These are phyloP conservation scores for Agriopis aurantiaria DNA, from an alignment of 2,888 invertebrate species.

Conservation along the genomic window DNA sequence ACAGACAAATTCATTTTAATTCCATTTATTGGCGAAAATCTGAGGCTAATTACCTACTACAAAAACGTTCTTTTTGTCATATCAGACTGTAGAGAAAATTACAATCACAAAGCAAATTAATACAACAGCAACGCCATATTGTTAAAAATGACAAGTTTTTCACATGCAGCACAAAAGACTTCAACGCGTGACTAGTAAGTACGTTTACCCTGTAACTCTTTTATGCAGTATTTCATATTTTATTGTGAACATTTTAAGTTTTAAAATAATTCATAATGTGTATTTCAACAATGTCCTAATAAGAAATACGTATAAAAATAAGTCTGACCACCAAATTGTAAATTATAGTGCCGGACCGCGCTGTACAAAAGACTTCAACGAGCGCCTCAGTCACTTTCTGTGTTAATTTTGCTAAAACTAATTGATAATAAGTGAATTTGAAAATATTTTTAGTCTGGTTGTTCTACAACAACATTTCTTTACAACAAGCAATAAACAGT, in stretches of 20 bases:
- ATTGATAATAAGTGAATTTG: no score
- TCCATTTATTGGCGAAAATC: conserved; percentile 3
- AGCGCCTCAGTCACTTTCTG: conserved; percentile 4
- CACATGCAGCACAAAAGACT: conserved; percentile 27
- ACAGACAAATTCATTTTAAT: conserved; percentile 9
- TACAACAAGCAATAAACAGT: no score
- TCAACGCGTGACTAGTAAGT: conserved; percentile 35
- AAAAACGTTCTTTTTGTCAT: conserved; percentile 18
- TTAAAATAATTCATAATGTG: not conserved
- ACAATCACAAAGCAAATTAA: conserved; percentile 28
- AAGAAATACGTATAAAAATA: no score
- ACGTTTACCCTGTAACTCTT: conserved; percentile 17
- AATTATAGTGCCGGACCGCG: not conserved
- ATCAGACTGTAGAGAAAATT: conserved; percentile 21
- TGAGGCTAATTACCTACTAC: conserved; percentile 20
- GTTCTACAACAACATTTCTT: no score
- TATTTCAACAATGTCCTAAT: no score
- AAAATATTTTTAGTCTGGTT: no score
- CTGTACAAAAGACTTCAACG: conserved; percentile 52
- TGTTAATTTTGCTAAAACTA: not conserved
- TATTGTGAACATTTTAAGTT: not conserved
- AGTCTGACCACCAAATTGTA: not conserved
- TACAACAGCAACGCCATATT: conserved; percentile 16
- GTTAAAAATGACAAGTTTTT: conserved; percentile 14
- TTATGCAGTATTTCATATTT: conserved; percentile 11